Evolutionary conservation across 2,113 vertebrate genomes (phyloP).

Genomic region (Chiloscyllium plagiosum): DNA sequence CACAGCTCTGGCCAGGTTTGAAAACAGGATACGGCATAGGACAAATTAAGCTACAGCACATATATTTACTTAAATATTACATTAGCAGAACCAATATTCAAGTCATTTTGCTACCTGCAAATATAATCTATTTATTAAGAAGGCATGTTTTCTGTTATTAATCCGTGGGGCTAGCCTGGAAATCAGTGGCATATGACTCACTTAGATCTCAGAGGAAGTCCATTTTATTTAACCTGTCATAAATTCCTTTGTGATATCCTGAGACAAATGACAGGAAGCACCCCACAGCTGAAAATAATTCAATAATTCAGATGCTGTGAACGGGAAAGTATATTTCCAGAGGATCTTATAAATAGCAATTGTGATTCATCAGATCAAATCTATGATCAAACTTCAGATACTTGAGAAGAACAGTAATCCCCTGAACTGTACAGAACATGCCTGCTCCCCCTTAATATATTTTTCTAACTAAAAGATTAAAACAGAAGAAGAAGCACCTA

Average conservation of each 20-base stretch:
- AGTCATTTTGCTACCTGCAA: neutral
- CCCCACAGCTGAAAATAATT: neutral
- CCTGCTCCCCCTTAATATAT: neutral
- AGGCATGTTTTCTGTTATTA: neutral
- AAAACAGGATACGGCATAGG: neutral
- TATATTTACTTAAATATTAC: neutral
- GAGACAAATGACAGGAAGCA: constrained; percentile 12
- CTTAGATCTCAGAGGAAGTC: neutral
- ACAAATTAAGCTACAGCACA: neutral
- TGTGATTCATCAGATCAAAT: neutral
- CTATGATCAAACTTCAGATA: neutral
- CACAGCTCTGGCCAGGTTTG: neutral
- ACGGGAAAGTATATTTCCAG: constrained; percentile 7
- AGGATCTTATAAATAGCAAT: constrained; percentile 2
- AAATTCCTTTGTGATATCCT: constrained; percentile 19
- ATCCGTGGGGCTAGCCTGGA: neutral
- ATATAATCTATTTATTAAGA: neutral
- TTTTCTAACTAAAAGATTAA: neutral
- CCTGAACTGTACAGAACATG: neutral
- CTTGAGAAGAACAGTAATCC: neutral
- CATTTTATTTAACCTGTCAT: constrained; percentile 1
- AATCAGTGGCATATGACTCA: neutral
- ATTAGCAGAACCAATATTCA: neutral
- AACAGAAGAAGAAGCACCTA: neutral
- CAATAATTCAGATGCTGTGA: neutral